Evolutionary conservation across 2,888 invertebrate species (phyloP), one percentile per base, ranked within the genome.

Genomic region (Leptinotarsa juncta): DNA sequence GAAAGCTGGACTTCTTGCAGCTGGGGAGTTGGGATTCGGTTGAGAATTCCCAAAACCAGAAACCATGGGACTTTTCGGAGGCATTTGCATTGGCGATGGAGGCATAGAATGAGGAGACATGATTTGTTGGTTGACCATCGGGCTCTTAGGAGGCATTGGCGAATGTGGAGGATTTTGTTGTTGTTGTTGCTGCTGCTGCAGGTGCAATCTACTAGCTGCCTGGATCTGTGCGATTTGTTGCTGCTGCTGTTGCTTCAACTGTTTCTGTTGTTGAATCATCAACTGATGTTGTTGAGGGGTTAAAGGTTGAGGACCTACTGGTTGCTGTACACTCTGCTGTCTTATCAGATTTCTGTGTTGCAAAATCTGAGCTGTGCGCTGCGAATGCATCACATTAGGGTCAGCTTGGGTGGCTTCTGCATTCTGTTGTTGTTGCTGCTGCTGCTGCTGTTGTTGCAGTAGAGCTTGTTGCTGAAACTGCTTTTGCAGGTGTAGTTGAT

Each of bases 1-100:
- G 76, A 91, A 89, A 79, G 89, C 90, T n/a, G 91, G 91, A 55
- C 91, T 91, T 50, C 91, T 88, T 2, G 91, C 86, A 78, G 91
- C 88, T 3, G 92, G 92, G 0, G 92, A 92, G 65, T 89, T 88
- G 0, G 92, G 91, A 74, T 91, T 90, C 68, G 84, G 85, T 75
- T 90, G 91, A 67, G 83, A 85, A 48, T 82, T 81, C 15, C 74
- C 65, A 70, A 78, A 80, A 72, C 80, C 81, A 50, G 77, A 67
- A 66, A 88, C 79, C 86, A 88, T 86, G 0, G 88, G 88, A 80
- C 89, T 89, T 76, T 88, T 86, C 18, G 62, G 62, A 10, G 89
- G 87, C 86, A 89, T 88, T 14, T 89, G 89, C 48, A 89, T 88
- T 4, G 89, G 89, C 4, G 88, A 89, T 42, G 62, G 62, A 12